Evolutionary conservation across 2,113 vertebrate species (phyloP).

Genomic region (Eleginops maclovinus): DNA sequence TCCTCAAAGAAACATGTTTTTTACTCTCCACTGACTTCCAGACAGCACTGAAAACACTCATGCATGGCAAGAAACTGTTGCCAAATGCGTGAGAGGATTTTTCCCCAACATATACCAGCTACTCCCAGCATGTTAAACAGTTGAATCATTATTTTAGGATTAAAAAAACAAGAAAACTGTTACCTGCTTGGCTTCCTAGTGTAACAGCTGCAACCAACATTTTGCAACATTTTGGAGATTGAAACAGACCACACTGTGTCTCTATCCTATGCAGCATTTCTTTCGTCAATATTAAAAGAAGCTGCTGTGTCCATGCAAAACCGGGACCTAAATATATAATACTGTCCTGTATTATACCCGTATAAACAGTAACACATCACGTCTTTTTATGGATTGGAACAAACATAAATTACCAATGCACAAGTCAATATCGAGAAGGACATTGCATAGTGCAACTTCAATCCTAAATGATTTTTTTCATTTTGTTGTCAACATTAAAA

Average conservation of each 20-base stretch:
- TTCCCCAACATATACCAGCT: slow-evolving; percentile 17
- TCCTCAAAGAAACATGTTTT: slow-evolving; percentile 36
- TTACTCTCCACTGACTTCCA: slow-evolving; percentile 23
- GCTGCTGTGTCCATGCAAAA: slow-evolving; percentile 1
- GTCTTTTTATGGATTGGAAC: neutral
- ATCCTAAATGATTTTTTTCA: too few species aligned
- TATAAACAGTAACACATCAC: neutral
- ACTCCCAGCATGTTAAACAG: neutral
- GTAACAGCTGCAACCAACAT: neutral
- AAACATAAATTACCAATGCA: neutral
- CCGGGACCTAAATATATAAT: slow-evolving; percentile 7
- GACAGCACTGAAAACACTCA: slow-evolving; percentile 30
- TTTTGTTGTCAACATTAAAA: too few species aligned
- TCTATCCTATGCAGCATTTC: slow-evolving; percentile 29
- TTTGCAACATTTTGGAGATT: neutral
- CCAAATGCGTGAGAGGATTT: slow-evolving; percentile 32
- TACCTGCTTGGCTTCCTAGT: slow-evolving; percentile 21
- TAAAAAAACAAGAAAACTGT: slow-evolving; percentile 9
- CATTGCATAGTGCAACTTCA: too few species aligned
- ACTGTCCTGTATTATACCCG: neutral
- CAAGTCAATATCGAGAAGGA: neutral
- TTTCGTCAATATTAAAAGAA: slow-evolving; percentile 19
- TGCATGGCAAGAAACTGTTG: slow-evolving; percentile 10
- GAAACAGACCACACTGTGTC: slow-evolving; percentile 16
- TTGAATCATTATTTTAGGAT: slow-evolving; percentile 1